Evolutionary conservation across 2,888 invertebrate genomes (phyloP).

Genomic region (Rapana venosa): DNA sequence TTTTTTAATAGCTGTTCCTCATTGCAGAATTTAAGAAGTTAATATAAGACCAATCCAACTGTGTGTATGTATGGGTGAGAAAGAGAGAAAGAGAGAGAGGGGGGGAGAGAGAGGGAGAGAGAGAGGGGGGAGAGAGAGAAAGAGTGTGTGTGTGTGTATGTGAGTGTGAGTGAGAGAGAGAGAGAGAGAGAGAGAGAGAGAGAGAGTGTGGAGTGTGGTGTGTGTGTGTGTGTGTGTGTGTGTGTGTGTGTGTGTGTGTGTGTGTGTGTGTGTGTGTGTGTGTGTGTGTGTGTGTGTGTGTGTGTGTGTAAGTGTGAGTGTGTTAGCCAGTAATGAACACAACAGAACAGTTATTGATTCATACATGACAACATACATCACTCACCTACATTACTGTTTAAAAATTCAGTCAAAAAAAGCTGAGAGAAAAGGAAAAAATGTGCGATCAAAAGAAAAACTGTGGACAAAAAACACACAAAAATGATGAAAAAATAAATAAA

Average conservation of each 20-base stretch:
- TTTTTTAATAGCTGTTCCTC: too few relatives aligned
- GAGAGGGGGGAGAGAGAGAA: too few relatives aligned
- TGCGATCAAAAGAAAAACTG: background rate
- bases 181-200: background rate
- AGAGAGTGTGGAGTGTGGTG: background rate
- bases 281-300: background rate
- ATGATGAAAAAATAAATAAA: background rate
- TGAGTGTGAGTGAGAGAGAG: background rate
- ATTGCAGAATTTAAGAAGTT: too few relatives aligned
- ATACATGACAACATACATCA: background rate
- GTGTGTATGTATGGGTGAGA: too few relatives aligned
- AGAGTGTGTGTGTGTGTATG: too few relatives aligned
- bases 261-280: background rate
- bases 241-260: slow-evolving; percentile 4
- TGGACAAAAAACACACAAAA: background rate
- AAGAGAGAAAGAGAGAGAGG: too few relatives aligned
- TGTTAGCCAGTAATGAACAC: background rate
- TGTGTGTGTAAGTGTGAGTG: background rate
- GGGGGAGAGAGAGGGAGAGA: too few relatives aligned
- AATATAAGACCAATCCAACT: too few relatives aligned
- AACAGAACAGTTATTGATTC: background rate
- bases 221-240: slow-evolving; percentile 7
- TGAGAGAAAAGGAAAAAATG: too few relatives aligned
- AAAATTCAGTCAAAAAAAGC: too few relatives aligned
- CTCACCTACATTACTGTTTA: too few relatives aligned